Evolutionary conservation across 2,888 invertebrate genomes (phyloP), one percentile per base, ranked within the genome.

Genomic region (Neoascia interrupta): DNA sequence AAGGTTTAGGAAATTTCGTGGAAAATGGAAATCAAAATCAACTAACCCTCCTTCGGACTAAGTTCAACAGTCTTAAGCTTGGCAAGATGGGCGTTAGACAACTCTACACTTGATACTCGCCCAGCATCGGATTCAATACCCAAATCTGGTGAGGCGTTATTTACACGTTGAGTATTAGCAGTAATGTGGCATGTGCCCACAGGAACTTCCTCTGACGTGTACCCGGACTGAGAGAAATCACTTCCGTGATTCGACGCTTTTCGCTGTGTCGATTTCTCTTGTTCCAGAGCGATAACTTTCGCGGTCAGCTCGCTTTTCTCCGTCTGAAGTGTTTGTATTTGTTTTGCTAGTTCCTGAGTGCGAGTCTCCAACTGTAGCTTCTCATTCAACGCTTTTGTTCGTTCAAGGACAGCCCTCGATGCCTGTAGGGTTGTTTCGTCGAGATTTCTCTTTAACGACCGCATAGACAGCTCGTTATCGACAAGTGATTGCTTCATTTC

Each of bases 111-210:
- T 91, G 83, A 93, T 85, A 86, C 93, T 91, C 74, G 93, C 91
- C 82, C 92, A 34, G 91, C 91, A 86, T 96, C 96, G 84, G 96
- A 96, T 86, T 96, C 96, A 81, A 96, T 96, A n/a, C 96, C 96
- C 84, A 96, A 91, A 88, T 96, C 96, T 0, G 96, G 96, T 0
- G 96, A 96, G 0, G 93, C 90, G 82, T 90, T 91, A 8, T 89
- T 89, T 5, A 89, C 39, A 3, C 87, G 84, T 10, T 84, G 84
- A 2, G 80, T 80, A n/a, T 81, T 75, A 6, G 43, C 79, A 34
- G 74, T 15, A 28, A n/a, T 4, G 83, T 84, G 63, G 8, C 37
- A 51, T 1, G 34, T 68, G 3, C 23, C 84, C 11, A 81, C 56
- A 1, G 85, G 84, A 28, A 89, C 88, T 66, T 88, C 89, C 53